Evolutionary conservation across 2,888 invertebrate genomes (phyloP).

Genomic region (Allolobophora icterica): DNA sequence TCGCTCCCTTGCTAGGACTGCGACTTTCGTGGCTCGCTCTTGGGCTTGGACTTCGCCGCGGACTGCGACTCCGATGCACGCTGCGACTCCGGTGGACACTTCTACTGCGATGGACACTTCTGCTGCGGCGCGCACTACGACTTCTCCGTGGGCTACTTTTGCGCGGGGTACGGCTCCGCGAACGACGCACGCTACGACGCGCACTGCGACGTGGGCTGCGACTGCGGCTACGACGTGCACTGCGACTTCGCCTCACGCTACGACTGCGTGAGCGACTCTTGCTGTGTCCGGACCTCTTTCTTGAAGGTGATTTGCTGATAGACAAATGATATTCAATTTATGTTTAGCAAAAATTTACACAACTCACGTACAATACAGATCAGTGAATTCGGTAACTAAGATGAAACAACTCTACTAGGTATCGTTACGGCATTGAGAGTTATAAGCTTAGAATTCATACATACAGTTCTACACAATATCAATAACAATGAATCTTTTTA

Average conservation of each 20-base stretch:
- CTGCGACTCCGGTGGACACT: background rate
- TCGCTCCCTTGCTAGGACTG: background rate
- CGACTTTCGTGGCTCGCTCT: background rate
- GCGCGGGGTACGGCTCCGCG: background rate
- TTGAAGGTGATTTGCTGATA: constrained; percentile 18
- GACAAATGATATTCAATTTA: background rate
- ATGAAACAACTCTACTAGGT: background rate
- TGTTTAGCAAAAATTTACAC: background rate
- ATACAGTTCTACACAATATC: too few relatives aligned
- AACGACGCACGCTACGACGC: background rate
- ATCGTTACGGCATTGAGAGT: background rate
- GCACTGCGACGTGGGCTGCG: background rate
- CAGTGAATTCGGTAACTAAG: background rate
- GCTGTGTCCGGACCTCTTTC: constrained; percentile 19
- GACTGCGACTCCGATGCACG: background rate
- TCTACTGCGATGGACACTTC: background rate
- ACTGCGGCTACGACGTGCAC: background rate
- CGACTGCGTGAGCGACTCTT: background rate
- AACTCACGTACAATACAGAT: background rate
- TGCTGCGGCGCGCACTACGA: background rate
- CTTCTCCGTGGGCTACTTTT: background rate
- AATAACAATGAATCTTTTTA: too few relatives aligned
- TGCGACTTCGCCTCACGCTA: background rate
- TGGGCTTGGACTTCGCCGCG: background rate
- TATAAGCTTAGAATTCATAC: background rate